phyloP scores from a whole-genome alignment of 2,113 vertebrate species.

The Spea multiplicata region DNA sequence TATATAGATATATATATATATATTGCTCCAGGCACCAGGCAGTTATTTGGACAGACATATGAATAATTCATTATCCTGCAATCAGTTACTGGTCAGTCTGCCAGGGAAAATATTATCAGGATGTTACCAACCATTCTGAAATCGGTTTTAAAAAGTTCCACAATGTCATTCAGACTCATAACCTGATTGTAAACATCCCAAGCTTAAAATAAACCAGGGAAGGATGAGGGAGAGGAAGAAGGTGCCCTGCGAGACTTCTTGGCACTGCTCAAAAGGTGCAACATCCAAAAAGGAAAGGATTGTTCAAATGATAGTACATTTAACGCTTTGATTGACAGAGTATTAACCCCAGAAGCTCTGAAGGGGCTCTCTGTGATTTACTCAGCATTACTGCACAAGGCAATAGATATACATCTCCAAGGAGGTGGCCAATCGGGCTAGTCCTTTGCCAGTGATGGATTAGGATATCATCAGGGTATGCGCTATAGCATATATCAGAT shows the following conservation, averaged over 20 bases:
- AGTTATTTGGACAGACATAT: neutral
- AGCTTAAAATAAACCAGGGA: neutral
- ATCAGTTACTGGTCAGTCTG: neutral
- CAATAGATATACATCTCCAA: neutral
- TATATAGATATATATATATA: too few relatives aligned
- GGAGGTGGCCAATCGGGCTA: too few relatives aligned
- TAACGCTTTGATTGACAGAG: too few relatives aligned
- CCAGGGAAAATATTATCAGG: neutral
- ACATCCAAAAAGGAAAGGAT: neutral
- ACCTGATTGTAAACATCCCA: neutral
- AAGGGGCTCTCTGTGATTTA: neutral
- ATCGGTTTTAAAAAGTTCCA: neutral
- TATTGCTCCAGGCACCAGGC: too few relatives aligned
- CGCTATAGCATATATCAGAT: neutral
- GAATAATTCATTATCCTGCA: neutral
- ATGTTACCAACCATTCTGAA: neutral
- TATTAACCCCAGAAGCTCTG: too few relatives aligned
- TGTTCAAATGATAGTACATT: too few relatives aligned
- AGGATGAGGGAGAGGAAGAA: neutral
- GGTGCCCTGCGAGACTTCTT: neutral
- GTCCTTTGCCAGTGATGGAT: neutral
- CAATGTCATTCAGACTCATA: neutral
- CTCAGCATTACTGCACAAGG: neutral
- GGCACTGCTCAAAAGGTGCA: neutral
- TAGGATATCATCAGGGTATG: neutral